Conservation (phyloP, 2,888 invertebrate species). For the Stenodema calcarata region DNA sequence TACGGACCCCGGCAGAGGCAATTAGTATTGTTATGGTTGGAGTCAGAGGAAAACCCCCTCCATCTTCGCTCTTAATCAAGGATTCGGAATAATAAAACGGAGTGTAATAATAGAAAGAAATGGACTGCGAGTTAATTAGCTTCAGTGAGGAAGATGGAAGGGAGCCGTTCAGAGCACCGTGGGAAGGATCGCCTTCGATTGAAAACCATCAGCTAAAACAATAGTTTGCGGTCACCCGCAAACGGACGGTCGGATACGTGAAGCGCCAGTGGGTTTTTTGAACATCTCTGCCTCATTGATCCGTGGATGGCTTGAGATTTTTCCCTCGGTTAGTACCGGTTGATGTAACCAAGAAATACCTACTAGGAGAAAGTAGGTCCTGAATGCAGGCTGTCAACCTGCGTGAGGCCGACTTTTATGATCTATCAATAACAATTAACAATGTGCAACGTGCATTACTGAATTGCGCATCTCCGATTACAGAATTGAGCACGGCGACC, state of each 20-base stretch:
- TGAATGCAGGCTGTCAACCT: background rate
- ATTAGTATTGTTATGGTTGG: slow-evolving; percentile 33
- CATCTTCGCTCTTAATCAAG: background rate
- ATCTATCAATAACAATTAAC: too few relatives aligned
- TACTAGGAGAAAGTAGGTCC: background rate
- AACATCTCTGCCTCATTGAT: background rate
- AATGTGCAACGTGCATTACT: too few relatives aligned
- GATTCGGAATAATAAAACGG: background rate
- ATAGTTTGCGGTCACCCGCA: slow-evolving; percentile 9
- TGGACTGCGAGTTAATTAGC: background rate
- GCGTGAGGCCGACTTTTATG: too few relatives aligned
- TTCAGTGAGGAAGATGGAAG: background rate
- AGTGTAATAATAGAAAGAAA: slow-evolving; percentile 37
- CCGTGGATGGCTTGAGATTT: background rate
- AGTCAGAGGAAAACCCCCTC: background rate
- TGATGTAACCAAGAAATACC: background rate
- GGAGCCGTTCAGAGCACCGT: background rate
- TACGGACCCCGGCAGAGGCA: slow-evolving; percentile 13
- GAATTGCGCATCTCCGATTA: too few relatives aligned
- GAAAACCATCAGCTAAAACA: slow-evolving; percentile 32
- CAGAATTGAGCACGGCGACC: too few relatives aligned
- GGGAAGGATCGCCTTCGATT: background rate
- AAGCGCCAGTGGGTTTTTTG: background rate
- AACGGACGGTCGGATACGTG: slow-evolving; percentile 3
- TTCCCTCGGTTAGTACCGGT: background rate